phyloP scores from a whole-genome alignment of 1,140 invertebrate genomes.

The Pantala flavescens region DNA sequence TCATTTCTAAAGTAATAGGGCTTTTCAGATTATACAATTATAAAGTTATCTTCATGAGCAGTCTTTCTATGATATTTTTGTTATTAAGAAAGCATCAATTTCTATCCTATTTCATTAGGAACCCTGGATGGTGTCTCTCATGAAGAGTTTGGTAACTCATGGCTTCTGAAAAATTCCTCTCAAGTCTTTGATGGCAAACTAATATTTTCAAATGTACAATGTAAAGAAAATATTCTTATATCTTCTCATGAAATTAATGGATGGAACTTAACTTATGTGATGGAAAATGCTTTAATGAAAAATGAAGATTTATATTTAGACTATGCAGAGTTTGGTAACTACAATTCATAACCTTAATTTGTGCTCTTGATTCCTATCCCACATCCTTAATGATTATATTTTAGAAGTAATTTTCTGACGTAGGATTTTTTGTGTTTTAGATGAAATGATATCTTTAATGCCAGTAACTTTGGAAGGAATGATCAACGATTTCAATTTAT shows the following conservation, averaged over 20 bases:
- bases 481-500: not conserved
- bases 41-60: no score
- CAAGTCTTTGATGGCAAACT: not conserved
- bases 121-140: not conserved
- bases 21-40: no score
- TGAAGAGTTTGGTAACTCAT: not conserved
- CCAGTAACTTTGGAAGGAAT: not conserved
- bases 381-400: no score
- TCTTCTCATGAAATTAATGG: not conserved
- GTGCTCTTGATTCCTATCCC: no score
- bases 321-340: not conserved
- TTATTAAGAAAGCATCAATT: no score
- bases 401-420: no score
- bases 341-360: not conserved
- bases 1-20: no score
- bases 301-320: not conserved
- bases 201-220: not conserved
- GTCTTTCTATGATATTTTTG: no score
- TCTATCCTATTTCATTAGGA: not conserved
- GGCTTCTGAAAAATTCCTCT: not conserved
- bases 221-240: not conserved
- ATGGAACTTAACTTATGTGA: not conserved
- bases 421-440: no score
- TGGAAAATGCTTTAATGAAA: not conserved
- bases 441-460: no score